A percentile compares a stretch with the other conserved stretches of the same genome.
Conservation (phyloP, 2,888 invertebrate genomes). For the Tolmerus cingulatus region DNA sequence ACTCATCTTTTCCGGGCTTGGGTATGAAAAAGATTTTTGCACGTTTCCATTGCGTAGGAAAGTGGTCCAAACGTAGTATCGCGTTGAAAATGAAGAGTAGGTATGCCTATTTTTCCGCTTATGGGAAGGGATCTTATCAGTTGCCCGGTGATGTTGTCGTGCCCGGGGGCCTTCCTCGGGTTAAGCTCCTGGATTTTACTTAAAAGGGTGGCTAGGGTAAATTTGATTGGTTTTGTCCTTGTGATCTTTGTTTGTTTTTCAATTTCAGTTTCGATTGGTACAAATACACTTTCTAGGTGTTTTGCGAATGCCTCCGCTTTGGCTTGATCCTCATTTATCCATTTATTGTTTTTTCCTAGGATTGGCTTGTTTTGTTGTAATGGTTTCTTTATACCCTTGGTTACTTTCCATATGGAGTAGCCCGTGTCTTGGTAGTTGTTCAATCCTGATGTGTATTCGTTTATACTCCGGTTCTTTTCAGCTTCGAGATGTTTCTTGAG, state of each 20-base stretch:
- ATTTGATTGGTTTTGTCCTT: background rate
- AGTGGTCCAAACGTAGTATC: background rate
- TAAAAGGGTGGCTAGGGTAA: background rate
- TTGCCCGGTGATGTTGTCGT: background rate
- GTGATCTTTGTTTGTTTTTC: background rate
- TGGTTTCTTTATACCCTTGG: slow-evolving; percentile 8
- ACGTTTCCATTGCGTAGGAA: background rate
- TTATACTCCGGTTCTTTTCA: background rate
- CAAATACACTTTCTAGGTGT: background rate
- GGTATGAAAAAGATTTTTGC: background rate
- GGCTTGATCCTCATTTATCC: background rate
- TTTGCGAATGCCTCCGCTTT: background rate
- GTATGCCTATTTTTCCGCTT: background rate
- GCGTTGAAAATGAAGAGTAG: background rate
- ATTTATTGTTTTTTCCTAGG: background rate
- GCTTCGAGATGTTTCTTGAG: background rate
- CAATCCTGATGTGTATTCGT: background rate
- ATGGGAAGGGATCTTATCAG: background rate
- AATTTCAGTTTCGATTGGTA: background rate
- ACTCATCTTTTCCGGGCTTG: background rate
- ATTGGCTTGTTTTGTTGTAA: background rate
- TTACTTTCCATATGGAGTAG: slow-evolving; percentile 5
- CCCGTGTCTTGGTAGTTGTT: background rate
- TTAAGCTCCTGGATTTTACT: background rate
- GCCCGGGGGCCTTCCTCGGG: background rate